Evolutionary conservation across 2,888 invertebrate genomes (phyloP).

Genomic region (Leucozona laternaria): DNA sequence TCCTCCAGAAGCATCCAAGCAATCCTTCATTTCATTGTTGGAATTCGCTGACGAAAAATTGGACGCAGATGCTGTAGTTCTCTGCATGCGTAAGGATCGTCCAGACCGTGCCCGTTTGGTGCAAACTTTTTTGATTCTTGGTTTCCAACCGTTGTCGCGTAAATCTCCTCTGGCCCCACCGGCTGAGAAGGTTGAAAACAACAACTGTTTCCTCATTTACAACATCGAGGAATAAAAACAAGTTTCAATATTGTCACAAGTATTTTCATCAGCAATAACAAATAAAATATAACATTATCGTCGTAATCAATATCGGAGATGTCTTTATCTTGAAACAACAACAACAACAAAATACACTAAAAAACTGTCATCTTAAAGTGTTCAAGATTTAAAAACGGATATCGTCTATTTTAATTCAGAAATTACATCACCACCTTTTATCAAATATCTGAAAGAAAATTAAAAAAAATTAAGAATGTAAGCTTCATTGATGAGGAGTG

Average conservation of each 20-base stretch:
- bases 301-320: conserved; percentile 57
- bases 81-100: conserved; percentile 92
- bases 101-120: conserved; percentile 93
- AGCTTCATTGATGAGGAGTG: conserved; percentile 81
- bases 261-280: conserved; percentile 38
- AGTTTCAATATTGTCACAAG: conserved; percentile 65
- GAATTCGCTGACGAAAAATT: conserved; percentile 98
- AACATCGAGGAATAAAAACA: conserved; percentile 83
- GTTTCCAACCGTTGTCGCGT: conserved; percentile 94
- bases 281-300: conserved; percentile 2
- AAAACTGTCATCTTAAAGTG: conserved; percentile 67
- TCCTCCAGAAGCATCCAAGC: conserved; percentile 95
- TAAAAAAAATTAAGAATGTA: conserved; percentile 52
- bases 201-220: conserved; percentile 85
- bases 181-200: conserved; percentile 86
- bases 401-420: conserved; percentile 53
- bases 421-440: conserved; percentile 41
- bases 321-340: conserved; percentile 60
- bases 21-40: conserved; percentile 95
- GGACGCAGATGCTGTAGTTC: conserved; percentile 90
- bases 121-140: conserved; percentile 98
- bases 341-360: background rate
- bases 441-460: conserved; percentile 53
- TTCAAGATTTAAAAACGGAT: conserved; percentile 64
- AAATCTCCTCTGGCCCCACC: conserved; percentile 90